phyloP scores from a whole-genome alignment of 2,113 vertebrate species.

The Stegastes partitus region DNA sequence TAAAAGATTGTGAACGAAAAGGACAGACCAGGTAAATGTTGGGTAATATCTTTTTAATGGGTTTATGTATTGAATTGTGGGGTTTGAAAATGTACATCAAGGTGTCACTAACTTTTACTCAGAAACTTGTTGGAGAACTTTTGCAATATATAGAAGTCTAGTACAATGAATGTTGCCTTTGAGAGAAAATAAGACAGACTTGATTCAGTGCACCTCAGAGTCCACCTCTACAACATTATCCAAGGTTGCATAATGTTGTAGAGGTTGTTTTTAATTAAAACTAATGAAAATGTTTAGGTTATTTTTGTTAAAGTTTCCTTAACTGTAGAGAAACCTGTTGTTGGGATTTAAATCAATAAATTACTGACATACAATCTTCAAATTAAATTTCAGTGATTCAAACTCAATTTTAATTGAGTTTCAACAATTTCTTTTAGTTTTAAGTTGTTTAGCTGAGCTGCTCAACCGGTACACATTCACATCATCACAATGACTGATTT shows the following conservation, averaged over 20 bases:
- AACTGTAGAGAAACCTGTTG: too few species aligned
- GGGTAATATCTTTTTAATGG: neutral
- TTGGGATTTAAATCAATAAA: too few species aligned
- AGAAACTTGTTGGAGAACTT: neutral
- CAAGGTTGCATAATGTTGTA: too few species aligned
- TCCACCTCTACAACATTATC: too few species aligned
- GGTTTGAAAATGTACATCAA: neutral
- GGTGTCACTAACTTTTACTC: neutral
- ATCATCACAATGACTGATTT: constrained; percentile 53
- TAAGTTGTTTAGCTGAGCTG: neutral
- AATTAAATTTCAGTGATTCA: neutral
- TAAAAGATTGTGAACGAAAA: constrained; percentile 55
- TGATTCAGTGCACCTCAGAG: too few species aligned
- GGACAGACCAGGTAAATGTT: neutral
- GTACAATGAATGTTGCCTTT: too few species aligned
- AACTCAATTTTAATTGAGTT: neutral
- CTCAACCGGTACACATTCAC: neutral
- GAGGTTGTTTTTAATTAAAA: too few species aligned
- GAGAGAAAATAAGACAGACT: too few species aligned
- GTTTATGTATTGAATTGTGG: neutral
- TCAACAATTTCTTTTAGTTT: neutral
- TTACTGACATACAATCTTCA: too few species aligned
- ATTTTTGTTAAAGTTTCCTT: too few species aligned
- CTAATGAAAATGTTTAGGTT: too few species aligned
- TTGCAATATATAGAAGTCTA: too few species aligned